These are phyloP conservation scores for Troides oblongomaculatus DNA, from an alignment of 2,888 invertebrate species.

Conservation along the genomic window DNA sequence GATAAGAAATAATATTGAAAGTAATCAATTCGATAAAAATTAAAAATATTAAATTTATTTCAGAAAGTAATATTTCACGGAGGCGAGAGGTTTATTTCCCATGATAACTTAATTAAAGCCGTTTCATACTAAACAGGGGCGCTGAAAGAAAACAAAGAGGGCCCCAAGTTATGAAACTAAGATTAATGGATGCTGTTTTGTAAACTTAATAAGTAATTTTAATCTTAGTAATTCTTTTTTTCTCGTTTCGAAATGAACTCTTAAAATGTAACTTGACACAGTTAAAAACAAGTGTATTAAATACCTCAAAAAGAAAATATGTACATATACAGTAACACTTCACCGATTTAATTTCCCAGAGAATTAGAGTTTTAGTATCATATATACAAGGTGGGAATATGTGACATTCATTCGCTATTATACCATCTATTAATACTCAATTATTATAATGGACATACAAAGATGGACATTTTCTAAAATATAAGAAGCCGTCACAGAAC, in stretches of 20 bases:
- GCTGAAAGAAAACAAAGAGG: slow-evolving; percentile 60
- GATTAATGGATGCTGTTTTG: slow-evolving; percentile 67
- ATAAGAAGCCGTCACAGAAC: neutral
- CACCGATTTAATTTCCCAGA: too few species aligned
- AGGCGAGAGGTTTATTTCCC: slow-evolving; percentile 66
- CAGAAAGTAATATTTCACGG: slow-evolving; percentile 57
- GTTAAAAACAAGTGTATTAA: slow-evolving; percentile 1
- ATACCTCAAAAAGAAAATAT: neutral
- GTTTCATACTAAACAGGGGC: slow-evolving; percentile 53
- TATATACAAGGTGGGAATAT: too few species aligned
- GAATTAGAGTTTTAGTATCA: too few species aligned
- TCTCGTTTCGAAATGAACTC: slow-evolving; percentile 13
- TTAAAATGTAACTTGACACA: slow-evolving; percentile 13
- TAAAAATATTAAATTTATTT: slow-evolving; percentile 52
- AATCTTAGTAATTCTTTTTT: slow-evolving; percentile 37
- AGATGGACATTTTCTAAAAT: neutral
- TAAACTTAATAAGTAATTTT: slow-evolving; percentile 63
- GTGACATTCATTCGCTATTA: neutral
- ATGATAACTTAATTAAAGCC: slow-evolving; percentile 74
- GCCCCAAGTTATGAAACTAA: slow-evolving; percentile 65
- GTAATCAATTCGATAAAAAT: slow-evolving; percentile 25
- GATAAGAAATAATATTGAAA: neutral
- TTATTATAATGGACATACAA: neutral
- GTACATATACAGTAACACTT: too few species aligned
- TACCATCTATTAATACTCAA: neutral